Conservation (phyloP, 2,888 invertebrate genomes). For the Thereva unica region DNA sequence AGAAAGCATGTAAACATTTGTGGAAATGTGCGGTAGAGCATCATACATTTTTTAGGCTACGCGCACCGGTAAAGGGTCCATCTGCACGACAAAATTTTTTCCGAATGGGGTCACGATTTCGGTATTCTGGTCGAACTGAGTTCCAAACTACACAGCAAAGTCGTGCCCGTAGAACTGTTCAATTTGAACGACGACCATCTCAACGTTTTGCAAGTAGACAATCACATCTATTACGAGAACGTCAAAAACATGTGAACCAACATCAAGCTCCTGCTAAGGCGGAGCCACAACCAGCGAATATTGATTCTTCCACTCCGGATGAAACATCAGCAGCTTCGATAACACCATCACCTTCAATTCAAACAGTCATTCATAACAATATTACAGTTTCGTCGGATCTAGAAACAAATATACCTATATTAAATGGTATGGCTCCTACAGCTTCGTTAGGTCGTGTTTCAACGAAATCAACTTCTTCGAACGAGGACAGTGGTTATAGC, state of each 20-base stretch:
- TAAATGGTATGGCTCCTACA: slow-evolving; percentile 38
- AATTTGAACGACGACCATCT: slow-evolving; percentile 95
- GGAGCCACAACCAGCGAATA: slow-evolving; percentile 52
- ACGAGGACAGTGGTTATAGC: slow-evolving; percentile 54
- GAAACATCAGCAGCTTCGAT: slow-evolving; percentile 40
- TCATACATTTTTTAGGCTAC: slow-evolving; percentile 96
- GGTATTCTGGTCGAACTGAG: slow-evolving; percentile 91
- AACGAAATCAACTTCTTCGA: slow-evolving; percentile 57
- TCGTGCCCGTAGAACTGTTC: slow-evolving; percentile 87
- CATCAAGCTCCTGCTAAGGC: slow-evolving; percentile 44
- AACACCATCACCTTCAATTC: slow-evolving; percentile 53
- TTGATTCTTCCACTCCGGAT: background rate
- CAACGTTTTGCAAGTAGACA: slow-evolving; percentile 94
- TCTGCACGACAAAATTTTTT: slow-evolving; percentile 94
- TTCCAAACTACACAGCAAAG: slow-evolving; percentile 94
- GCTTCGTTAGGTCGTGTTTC: slow-evolving; percentile 57
- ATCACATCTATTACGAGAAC: slow-evolving; percentile 82
- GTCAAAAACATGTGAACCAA: slow-evolving; percentile 62
- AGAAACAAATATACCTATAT: slow-evolving; percentile 18
- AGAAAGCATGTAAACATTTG: slow-evolving; percentile 98
- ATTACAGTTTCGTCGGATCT: slow-evolving; percentile 11
- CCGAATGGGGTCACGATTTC: slow-evolving; percentile 96
- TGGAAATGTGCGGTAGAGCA: slow-evolving; percentile 99
- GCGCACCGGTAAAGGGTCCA: slow-evolving; percentile 85
- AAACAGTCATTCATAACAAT: slow-evolving; percentile 56